Base-by-base conservation (phyloP, 2,888 invertebrate species). In the Cryptops parisi region DNA sequence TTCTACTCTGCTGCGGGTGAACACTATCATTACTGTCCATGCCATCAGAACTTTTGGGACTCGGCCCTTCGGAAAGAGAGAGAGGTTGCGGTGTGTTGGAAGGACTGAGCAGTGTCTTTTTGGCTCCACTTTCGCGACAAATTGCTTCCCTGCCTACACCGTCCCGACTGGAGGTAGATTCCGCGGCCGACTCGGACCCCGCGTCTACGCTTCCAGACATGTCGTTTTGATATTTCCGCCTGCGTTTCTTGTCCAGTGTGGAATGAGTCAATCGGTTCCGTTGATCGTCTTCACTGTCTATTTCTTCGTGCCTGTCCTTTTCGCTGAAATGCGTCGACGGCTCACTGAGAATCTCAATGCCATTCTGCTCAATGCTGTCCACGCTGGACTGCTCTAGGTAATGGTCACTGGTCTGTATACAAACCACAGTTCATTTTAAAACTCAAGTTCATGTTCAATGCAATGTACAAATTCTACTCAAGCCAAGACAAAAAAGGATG, bases 91-190 rank as follows among this genome's bases (percentile, higher is more conserved):
- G 25, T 2, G 54, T 48, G n/a, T 54, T 49, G 21, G 40, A 52
- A 6, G 58, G 54, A 41, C 55, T 59, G 22, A 54, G 24, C 5
- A 57, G 53, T 26, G 53, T 24, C 40, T 50, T 56, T 52, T 52
- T 46, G 15, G 50, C 39, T 17, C 41, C 44, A 24, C 38, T 33
- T 3, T 51, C 51, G 17, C 44, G 15, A 12, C 38, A n/a, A 5
- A 51, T 27, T 17, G 17, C 25, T n/a, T 51, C 49, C 9, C 49
- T 33, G n/a, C 49, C 49, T 21, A n/a, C 21, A 15, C 49, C 49
- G 25, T 49, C 49, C 5, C 49, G 38, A 22, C 49, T 49, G 21
- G 49, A 49, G 19, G 49, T 49, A 22, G 49, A 49, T 22, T 49
- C 49, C 22, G 49, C 39, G 22, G 49, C 49, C 19, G 49, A 49